Base-by-base conservation (phyloP, 2,888 invertebrate species). In the Escarpia spicata region DNA sequence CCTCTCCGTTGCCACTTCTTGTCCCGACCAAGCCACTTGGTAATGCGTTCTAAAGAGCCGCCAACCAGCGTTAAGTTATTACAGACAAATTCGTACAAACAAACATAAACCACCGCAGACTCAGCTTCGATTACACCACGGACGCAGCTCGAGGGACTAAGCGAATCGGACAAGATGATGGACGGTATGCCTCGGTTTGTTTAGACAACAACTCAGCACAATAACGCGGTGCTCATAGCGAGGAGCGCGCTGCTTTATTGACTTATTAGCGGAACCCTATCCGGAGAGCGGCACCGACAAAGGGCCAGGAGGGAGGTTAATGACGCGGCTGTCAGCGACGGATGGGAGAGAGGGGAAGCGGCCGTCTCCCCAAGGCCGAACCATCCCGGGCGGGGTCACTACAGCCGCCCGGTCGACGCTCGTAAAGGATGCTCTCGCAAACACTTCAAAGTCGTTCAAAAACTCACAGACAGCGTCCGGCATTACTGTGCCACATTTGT, bases 51-150 rank as follows among this genome's bases (percentile, higher is more conserved):
- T 75, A 75, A 75, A 75, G 75, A n/a, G 75, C 75, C 75, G 75
- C 75, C 75, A n/a, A 75, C 75, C 19, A 6, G 75, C 75, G 75
- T n/a, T 75, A 75, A 75, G 75, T 75, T 75, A 75, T 75, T 75
- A 75, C 75, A 75, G 75, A 75, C 75, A 19, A 75, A 75, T 75
- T 75, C 75, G 75, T 75, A 6, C 75, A 75, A 75, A 75, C 75
- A 75, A 75, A 75, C 75, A 75, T 75, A 75, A 75, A 75, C 75
- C 75, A 75, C 75, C 75, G 75, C 75, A 75, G 75, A 75, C 75
- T 75, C 75, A 75, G 75, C 75, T 75, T 75, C 75, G n/a, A 75
- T 75, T 75, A 75, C 26, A 26, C 75, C 6, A 52, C 52, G 52
- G 52, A 52, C 9, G 52, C 52, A 12, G 6, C 75, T 75, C 26